These are phyloP conservation scores for Clamator glandarius DNA, from an alignment of 2,797 vertebrate genomes.

Conservation along the genomic window DNA sequence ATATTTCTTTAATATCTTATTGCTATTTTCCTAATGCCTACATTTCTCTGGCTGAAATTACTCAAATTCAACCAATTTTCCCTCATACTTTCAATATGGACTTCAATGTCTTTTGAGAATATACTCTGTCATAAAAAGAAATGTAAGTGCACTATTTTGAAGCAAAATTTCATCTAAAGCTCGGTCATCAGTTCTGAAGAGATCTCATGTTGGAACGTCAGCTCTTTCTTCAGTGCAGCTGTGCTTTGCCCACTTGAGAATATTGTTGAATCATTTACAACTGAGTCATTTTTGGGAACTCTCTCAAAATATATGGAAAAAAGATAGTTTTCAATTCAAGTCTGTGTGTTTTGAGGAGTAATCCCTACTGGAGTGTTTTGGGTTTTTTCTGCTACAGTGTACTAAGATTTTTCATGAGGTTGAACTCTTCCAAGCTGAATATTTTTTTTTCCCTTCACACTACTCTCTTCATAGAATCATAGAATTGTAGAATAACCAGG, in stretches of 20 bases:
- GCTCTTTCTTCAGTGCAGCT: not conserved
- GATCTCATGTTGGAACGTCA: not conserved
- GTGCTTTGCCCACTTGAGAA: slow-evolving; percentile 3
- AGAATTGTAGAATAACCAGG: too few species aligned
- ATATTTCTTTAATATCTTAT: not conserved
- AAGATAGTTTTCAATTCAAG: not conserved
- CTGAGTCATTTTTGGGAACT: not conserved
- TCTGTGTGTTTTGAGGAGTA: not conserved
- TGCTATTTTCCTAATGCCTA: not conserved
- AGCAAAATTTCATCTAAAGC: not conserved
- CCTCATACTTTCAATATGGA: not conserved
- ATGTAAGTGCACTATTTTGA: not conserved
- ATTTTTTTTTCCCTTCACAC: not conserved
- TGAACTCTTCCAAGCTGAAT: not conserved
- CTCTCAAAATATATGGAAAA: not conserved
- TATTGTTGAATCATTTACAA: not conserved
- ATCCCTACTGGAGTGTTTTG: not conserved
- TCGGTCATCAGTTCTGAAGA: slow-evolving; percentile 34
- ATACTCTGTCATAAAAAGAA: not conserved
- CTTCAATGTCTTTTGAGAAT: not conserved
- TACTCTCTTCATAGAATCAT: too few species aligned
- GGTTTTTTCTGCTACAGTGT: not conserved
- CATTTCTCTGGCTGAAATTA: not conserved
- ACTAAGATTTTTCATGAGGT: accelerated
- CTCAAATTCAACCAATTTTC: not conserved